Evolutionary conservation across 2,888 invertebrate genomes (phyloP).

Genomic region (Polydrusus tereticollis): DNA sequence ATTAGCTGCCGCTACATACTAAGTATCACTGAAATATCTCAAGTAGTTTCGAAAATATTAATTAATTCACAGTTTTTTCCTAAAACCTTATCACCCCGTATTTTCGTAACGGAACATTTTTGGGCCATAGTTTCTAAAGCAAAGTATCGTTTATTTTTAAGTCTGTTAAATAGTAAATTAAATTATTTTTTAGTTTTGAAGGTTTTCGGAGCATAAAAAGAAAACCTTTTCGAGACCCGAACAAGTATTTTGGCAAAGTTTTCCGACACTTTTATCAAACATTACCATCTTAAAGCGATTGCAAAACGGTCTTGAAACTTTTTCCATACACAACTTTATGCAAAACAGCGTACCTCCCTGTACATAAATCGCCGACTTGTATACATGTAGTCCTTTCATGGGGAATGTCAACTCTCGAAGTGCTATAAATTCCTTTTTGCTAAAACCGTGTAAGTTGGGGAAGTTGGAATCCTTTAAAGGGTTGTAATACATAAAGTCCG

Average conservation of each 20-base stretch:
- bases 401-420: slow-evolving; percentile 43
- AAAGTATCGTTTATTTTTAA: too few relatives aligned
- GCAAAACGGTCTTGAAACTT: slow-evolving; percentile 32
- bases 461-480: slow-evolving; percentile 48
- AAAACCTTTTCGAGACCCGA: too few relatives aligned
- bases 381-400: slow-evolving; percentile 17
- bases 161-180: too few relatives aligned
- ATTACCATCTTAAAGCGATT: slow-evolving; percentile 35
- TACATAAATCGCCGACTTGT: slow-evolving; percentile 10
- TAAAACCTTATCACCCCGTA: too few relatives aligned
- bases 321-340: slow-evolving; percentile 35
- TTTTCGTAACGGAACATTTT: too few relatives aligned
- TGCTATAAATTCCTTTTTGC: slow-evolving; percentile 50
- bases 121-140: too few relatives aligned
- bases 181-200: too few relatives aligned
- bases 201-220: too few relatives aligned
- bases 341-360: slow-evolving; percentile 34
- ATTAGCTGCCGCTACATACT: too few relatives aligned
- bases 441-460: slow-evolving; percentile 46
- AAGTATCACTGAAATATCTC: too few relatives aligned
- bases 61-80: too few relatives aligned
- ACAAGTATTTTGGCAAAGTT: slow-evolving; percentile 4
- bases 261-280: slow-evolving; percentile 38
- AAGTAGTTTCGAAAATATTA: too few relatives aligned
- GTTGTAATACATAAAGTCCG: slow-evolving; percentile 48